phyloP scores from a whole-genome alignment of 2,888 invertebrate species.

The Phorcus lineatus region DNA sequence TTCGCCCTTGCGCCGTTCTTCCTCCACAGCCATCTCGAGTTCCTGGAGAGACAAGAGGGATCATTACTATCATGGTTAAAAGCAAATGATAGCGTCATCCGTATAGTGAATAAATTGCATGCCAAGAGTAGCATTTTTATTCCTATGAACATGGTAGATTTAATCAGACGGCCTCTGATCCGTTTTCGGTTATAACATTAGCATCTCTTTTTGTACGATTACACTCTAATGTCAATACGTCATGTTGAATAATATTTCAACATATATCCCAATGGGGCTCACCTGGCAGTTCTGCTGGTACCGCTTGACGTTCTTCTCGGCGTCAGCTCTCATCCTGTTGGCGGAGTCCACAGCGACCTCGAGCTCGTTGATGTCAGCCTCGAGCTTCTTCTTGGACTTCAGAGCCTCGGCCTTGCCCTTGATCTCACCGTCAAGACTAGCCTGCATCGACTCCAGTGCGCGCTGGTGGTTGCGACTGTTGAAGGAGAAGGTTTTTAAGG shows the following conservation, averaged over 20 bases:
- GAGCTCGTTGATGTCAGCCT: slow-evolving; percentile 99
- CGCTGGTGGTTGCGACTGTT: slow-evolving; percentile 98
- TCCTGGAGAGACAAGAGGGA: slow-evolving; percentile 73
- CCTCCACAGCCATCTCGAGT: slow-evolving; percentile 95
- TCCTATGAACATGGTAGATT: too few species aligned
- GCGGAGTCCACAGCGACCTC: slow-evolving; percentile 99
- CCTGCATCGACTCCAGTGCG: slow-evolving; percentile 99
- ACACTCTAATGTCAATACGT: too few species aligned
- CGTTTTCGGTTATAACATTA: too few species aligned
- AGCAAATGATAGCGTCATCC: too few species aligned
- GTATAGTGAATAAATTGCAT: too few species aligned
- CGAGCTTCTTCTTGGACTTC: slow-evolving; percentile 99
- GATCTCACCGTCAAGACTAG: slow-evolving; percentile 98
- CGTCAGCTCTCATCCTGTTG: slow-evolving; percentile 98
- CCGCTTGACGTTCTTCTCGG: slow-evolving; percentile 99
- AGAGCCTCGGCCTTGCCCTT: slow-evolving; percentile 99
- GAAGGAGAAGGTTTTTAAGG: not conserved
- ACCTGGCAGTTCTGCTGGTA: slow-evolving; percentile 96
- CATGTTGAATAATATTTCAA: too few species aligned
- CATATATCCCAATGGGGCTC: not conserved
- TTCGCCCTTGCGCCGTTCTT: slow-evolving; percentile 97
- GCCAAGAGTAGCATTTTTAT: too few species aligned
- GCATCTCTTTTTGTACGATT: too few species aligned
- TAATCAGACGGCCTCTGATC: too few species aligned
- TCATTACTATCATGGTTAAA: too few species aligned